Conservation (phyloP, 2,113 vertebrate genomes). For the Cebidichthys violaceus region DNA sequence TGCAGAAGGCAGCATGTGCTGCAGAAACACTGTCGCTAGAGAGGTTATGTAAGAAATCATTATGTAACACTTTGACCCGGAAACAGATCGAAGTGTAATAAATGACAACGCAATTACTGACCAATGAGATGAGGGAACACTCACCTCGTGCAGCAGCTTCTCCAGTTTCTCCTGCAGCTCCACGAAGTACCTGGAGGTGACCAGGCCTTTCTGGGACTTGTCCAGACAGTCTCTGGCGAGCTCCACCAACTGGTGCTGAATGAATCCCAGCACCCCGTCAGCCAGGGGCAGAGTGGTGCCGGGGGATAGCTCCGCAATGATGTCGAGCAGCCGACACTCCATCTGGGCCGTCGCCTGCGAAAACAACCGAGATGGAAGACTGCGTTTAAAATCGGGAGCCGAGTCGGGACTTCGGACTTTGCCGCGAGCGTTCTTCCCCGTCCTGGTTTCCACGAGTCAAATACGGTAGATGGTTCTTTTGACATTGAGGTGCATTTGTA, state of each 20-base stretch:
- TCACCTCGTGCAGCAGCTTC: constrained; percentile 92
- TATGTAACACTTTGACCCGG: constrained; percentile 48
- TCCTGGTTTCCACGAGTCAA: not conserved
- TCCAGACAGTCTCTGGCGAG: constrained; percentile 94
- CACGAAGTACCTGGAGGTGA: constrained; percentile 94
- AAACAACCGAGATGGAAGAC: constrained; percentile 38
- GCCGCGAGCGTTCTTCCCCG: not conserved
- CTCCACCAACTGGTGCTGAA: constrained; percentile 96
- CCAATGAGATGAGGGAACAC: constrained; percentile 9
- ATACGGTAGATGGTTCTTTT: not conserved
- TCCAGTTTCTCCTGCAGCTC: constrained; percentile 97
- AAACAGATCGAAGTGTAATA: constrained; percentile 24
- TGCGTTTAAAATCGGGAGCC: constrained; percentile 39
- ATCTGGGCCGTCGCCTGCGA: constrained; percentile 94
- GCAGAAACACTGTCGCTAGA: constrained; percentile 21
- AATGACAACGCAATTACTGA: constrained; percentile 33
- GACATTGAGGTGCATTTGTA: not conserved
- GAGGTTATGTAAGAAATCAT: constrained; percentile 54
- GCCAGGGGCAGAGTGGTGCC: constrained; percentile 88
- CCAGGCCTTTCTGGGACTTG: constrained; percentile 90
- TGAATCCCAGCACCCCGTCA: constrained; percentile 94
- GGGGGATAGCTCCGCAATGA: constrained; percentile 85
- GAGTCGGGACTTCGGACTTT: constrained; percentile 17
- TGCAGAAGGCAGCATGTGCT: constrained; percentile 27
- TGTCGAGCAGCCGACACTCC: constrained; percentile 91